phyloP scores from a whole-genome alignment of 2,113 vertebrate genomes.

The Pagrus major region DNA sequence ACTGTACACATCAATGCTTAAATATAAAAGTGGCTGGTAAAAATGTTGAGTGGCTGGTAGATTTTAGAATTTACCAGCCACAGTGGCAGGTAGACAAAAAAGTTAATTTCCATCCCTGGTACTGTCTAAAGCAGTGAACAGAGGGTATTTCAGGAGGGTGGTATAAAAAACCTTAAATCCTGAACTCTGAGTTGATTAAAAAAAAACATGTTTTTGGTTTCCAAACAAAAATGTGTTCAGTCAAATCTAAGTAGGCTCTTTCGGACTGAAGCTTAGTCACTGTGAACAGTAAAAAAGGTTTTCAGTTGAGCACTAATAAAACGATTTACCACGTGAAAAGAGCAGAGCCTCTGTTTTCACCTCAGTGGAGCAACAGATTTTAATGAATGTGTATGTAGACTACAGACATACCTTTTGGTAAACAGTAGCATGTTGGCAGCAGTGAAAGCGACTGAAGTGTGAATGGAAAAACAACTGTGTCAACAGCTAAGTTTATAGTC shows the following conservation, averaged over 20 bases:
- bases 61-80: no score
- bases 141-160: background rate
- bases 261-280: background rate
- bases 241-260: background rate
- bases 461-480: background rate
- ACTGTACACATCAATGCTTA: no score
- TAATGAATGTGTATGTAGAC: background rate
- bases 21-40: no score
- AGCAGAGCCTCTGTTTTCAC: background rate
- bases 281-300: background rate
- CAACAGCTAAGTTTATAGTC: background rate
- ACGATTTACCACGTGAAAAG: background rate
- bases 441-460: background rate
- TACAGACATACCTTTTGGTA: background rate
- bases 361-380: background rate
- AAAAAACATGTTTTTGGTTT: background rate
- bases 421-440: background rate
- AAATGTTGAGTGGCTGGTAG: no score
- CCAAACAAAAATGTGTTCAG: background rate
- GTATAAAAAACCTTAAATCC: background rate
- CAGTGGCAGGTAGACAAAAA: no score
- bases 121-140: background rate
- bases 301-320: background rate
- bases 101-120: background rate
- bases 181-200: background rate